Evolutionary conservation across 2,888 invertebrate species (phyloP).

Genomic region (Cantharis rustica): DNA sequence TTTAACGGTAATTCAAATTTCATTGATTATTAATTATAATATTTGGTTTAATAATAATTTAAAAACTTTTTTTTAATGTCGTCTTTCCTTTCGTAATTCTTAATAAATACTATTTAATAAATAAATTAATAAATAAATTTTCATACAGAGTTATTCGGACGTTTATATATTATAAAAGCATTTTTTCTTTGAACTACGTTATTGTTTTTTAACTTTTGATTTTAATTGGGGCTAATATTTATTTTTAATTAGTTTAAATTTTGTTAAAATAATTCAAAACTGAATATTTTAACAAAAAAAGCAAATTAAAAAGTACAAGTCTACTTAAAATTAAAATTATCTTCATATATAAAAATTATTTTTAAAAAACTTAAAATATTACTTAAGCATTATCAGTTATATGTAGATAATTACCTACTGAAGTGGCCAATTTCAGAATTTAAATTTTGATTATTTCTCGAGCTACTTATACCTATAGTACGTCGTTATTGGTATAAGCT

Average conservation of each 20-base stretch:
- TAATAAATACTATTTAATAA: no score
- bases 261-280: background rate
- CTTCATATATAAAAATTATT: no score
- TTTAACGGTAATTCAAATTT: background rate
- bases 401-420: background rate
- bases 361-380: no score
- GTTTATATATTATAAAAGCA: no score
- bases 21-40: background rate
- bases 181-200: no score
- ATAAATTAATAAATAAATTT: no score
- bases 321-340: no score
- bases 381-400: background rate
- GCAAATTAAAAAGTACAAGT: no score
- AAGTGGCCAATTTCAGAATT: background rate
- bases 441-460: background rate
- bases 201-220: background rate
- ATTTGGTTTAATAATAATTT: no score
- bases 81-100: no score
- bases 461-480: background rate
- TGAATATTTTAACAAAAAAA: background rate
- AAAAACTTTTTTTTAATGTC: no score
- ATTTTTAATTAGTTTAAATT: background rate
- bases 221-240: background rate
- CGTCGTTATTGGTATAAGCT: background rate
- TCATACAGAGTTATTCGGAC: no score